These are phyloP conservation scores for Dynastes grantii DNA, from an alignment of 2,888 invertebrate genomes.

Conservation along the genomic window DNA sequence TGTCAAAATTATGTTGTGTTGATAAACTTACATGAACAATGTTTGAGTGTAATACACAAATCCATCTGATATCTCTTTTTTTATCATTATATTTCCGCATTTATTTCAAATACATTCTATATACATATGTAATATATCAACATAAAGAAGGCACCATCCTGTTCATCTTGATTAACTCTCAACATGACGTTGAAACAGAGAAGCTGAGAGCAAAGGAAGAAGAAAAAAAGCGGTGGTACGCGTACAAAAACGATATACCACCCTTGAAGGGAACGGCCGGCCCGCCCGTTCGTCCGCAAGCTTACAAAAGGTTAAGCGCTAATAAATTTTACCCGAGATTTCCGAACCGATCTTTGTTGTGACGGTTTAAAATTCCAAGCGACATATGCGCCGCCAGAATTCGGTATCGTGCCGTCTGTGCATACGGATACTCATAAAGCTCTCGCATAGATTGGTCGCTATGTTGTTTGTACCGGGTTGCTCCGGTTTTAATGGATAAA, in stretches of 20 bases:
- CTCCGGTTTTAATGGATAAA: constrained; percentile 21
- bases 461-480: not conserved
- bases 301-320: constrained; percentile 49
- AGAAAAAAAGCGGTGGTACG: constrained; percentile 39
- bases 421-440: not conserved
- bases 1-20: no score
- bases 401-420: not conserved
- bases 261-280: constrained; percentile 48
- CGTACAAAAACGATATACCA: constrained; percentile 49
- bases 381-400: constrained; percentile 27
- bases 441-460: not conserved
- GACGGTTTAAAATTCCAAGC: constrained; percentile 38
- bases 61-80: no score
- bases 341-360: constrained; percentile 41
- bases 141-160: constrained; percentile 37
- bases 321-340: constrained; percentile 50
- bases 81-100: no score
- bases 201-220: not conserved
- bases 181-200: constrained; percentile 48
- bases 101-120: not conserved
- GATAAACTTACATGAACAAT: no score
- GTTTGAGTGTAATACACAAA: no score
- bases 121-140: not conserved
- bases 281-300: constrained; percentile 6
- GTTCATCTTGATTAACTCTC: constrained; percentile 51